Evolutionary conservation across 2,113 vertebrate species (phyloP).

Genomic region (Edolisoma coerulescens): DNA sequence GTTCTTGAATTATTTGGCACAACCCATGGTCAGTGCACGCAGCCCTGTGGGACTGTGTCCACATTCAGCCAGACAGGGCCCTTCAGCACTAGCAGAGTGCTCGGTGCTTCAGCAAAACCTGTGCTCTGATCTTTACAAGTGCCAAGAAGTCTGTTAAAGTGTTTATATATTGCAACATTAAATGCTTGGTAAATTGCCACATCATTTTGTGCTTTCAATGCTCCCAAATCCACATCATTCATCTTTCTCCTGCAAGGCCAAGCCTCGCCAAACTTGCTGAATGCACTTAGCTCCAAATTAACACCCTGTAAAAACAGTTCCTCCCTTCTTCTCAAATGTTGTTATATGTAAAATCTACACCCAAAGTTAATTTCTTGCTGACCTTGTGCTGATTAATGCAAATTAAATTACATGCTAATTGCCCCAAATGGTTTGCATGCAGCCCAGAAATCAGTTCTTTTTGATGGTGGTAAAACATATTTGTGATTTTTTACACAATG

Average conservation of each 20-base stretch:
- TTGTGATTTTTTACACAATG: conserved; percentile 13
- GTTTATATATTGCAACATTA: conserved; percentile 9
- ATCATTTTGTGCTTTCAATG: not conserved
- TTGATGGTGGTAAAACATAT: conserved; percentile 39
- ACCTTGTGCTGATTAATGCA: conserved; percentile 69
- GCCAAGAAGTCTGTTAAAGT: conserved; percentile 16
- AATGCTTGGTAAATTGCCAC: conserved; percentile 33
- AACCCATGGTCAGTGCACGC: fast-evolving
- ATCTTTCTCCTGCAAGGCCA: conserved; percentile 15
- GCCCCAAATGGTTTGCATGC: conserved; percentile 52
- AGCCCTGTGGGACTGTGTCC: not conserved
- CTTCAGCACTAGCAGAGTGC: not conserved
- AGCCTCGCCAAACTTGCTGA: not conserved
- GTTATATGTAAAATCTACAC: conserved; percentile 58
- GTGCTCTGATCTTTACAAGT: not conserved
- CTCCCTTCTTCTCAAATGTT: not conserved
- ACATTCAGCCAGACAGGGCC: not conserved
- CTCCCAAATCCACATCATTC: not conserved
- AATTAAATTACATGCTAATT: conserved; percentile 73
- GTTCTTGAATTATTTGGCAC: not conserved
- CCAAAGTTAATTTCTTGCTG: conserved; percentile 65
- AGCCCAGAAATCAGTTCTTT: conserved; percentile 50
- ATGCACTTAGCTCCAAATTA: conserved; percentile 36
- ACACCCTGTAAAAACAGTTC: not conserved
- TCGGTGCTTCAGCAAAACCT: not conserved